A percentile compares a stretch with the other conserved stretches of the same genome.
phyloP scores from a whole-genome alignment of 35 echinoderm and acorn worm species.

The Antedon bifida region DNA sequence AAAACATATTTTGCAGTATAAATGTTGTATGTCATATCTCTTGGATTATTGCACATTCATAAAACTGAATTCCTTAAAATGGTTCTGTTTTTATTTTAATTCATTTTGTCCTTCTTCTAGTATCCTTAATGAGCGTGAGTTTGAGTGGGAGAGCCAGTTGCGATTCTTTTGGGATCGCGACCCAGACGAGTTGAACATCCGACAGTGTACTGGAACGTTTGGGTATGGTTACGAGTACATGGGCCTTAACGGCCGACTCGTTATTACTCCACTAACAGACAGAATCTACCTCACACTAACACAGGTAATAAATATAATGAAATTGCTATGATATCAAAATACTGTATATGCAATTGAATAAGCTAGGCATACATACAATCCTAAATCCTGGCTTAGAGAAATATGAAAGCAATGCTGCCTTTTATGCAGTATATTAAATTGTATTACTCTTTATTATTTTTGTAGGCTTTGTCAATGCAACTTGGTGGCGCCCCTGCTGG shows the following conservation, averaged over 20 bases:
- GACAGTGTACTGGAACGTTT: slow-evolving; percentile 94
- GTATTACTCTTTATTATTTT: background rate
- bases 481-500: slow-evolving; percentile 97
- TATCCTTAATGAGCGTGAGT: slow-evolving; percentile 83
- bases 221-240: slow-evolving; percentile 99
- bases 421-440: too few relatives aligned
- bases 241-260: slow-evolving; percentile 91
- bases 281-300: slow-evolving; percentile 97
- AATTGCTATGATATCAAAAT: too few relatives aligned
- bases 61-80: too few relatives aligned
- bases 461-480: slow-evolving; percentile 79
- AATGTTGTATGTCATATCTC: too few relatives aligned
- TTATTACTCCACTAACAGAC: slow-evolving; percentile 96
- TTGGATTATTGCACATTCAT: too few relatives aligned
- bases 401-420: too few relatives aligned
- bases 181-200: slow-evolving; percentile 75
- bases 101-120: slow-evolving; percentile 23
- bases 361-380: too few relatives aligned
- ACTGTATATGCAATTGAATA: too few relatives aligned
- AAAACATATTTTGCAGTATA: too few relatives aligned
- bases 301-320: slow-evolving; percentile 33
- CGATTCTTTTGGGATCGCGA: slow-evolving; percentile 86
- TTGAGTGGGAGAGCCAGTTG: slow-evolving; percentile 99
- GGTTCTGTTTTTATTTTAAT: background rate
- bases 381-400: too few relatives aligned